phyloP scores from a whole-genome alignment of 2,797 vertebrate species.

The Loriculus beryllinus region DNA sequence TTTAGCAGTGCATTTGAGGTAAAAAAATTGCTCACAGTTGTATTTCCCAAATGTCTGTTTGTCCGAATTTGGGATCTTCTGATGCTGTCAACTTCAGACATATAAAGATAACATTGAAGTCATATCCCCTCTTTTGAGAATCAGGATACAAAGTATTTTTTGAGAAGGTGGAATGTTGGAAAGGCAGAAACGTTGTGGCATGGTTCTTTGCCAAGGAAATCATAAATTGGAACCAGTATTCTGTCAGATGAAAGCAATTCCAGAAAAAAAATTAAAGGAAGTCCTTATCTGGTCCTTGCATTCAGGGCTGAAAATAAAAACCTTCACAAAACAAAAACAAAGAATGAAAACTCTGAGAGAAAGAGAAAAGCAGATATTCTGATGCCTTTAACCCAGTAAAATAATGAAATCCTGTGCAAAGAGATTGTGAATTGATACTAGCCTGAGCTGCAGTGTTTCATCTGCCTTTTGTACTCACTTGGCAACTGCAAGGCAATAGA shows the following conservation, averaged over 20 bases:
- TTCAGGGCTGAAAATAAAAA: conserved; percentile 22
- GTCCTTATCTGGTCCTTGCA: neutral
- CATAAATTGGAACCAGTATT: neutral
- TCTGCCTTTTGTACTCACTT: neutral
- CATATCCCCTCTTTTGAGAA: neutral
- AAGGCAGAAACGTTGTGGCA: neutral
- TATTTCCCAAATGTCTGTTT: neutral
- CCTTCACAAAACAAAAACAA: neutral
- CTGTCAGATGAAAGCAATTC: neutral
- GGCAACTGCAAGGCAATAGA: neutral
- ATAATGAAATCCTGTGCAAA: neutral
- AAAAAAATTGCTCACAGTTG: neutral
- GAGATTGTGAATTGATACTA: neutral
- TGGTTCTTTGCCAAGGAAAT: neutral
- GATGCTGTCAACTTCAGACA: neutral
- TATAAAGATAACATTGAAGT: neutral
- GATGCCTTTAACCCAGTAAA: neutral
- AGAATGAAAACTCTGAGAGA: neutral
- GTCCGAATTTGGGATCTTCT: neutral
- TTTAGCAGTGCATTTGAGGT: neutral
- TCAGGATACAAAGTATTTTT: neutral
- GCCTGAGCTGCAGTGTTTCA: neutral
- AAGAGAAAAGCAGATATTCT: conserved; percentile 6
- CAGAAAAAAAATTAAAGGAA: neutral
- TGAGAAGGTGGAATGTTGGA: neutral